phyloP scores from a whole-genome alignment of 2,888 invertebrate genomes.

The Amphipoea oculea region DNA sequence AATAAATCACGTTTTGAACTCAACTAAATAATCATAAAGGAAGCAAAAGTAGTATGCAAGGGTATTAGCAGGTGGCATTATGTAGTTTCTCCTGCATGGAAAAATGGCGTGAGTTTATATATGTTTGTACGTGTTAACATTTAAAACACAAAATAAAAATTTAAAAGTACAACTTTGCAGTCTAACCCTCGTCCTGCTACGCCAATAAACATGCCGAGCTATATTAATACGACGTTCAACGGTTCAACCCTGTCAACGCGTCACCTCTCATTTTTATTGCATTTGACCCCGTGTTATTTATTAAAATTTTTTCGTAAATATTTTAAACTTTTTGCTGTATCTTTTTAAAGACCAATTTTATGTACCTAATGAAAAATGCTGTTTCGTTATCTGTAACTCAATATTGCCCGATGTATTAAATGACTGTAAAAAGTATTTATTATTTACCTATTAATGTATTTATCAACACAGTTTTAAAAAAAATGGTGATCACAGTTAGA shows the following conservation, averaged over 20 bases:
- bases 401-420: no score
- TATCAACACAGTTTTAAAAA: neutral
- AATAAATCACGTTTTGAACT: no score
- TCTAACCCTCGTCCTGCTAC: slow-evolving; percentile 41
- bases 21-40: neutral
- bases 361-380: neutral
- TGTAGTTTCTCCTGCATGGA: neutral
- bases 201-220: slow-evolving; percentile 58
- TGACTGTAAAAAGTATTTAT: neutral
- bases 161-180: slow-evolving; percentile 22
- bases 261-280: slow-evolving; percentile 74
- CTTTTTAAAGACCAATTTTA: neutral
- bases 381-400: neutral
- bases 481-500: no score
- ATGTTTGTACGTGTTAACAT: neutral
- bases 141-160: slow-evolving; percentile 21
- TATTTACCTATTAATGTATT: neutral
- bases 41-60: neutral
- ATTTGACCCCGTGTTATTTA: slow-evolving; percentile 46
- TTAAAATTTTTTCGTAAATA: slow-evolving; percentile 14
- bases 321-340: neutral
- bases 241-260: slow-evolving; percentile 62
- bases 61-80: no score
- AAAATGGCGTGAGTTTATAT: no score
- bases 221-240: slow-evolving; percentile 64